phyloP scores from a whole-genome alignment of 2,797 vertebrate genomes.

The Cynopterus sphinx region DNA sequence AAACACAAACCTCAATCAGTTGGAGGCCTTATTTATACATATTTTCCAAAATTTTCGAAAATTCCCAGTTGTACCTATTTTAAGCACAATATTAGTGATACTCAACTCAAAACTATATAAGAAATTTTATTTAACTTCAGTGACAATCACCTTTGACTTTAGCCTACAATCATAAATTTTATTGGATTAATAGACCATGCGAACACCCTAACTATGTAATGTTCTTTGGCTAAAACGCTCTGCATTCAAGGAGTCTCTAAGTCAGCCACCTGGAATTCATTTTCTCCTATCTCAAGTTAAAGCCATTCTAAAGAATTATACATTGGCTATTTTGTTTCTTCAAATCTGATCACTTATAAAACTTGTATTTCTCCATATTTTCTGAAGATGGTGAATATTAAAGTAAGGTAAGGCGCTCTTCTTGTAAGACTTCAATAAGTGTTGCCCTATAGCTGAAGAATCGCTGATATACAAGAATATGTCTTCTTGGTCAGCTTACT shows the following conservation, averaged over 20 bases:
- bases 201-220: not conserved
- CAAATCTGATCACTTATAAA: not conserved
- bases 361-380: not conserved
- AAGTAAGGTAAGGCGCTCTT: not conserved
- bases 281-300: not conserved
- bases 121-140: not conserved
- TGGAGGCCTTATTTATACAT: not conserved
- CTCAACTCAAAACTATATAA: not conserved
- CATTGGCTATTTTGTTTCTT: not conserved
- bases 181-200: not conserved
- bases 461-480: not conserved
- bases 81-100: not conserved
- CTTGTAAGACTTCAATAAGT: not conserved
- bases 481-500: not conserved
- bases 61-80: not conserved
- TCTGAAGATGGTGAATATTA: not conserved
- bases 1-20: not conserved
- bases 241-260: not conserved
- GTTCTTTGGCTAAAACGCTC: not conserved
- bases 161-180: not conserved
- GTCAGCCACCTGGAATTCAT: not conserved
- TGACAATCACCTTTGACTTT: not conserved
- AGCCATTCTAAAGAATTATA: not conserved
- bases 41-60: not conserved
- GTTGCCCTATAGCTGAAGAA: not conserved